These are phyloP conservation scores for Anhinga anhinga DNA, from an alignment of 2,113 vertebrate genomes.

Conservation along the genomic window DNA sequence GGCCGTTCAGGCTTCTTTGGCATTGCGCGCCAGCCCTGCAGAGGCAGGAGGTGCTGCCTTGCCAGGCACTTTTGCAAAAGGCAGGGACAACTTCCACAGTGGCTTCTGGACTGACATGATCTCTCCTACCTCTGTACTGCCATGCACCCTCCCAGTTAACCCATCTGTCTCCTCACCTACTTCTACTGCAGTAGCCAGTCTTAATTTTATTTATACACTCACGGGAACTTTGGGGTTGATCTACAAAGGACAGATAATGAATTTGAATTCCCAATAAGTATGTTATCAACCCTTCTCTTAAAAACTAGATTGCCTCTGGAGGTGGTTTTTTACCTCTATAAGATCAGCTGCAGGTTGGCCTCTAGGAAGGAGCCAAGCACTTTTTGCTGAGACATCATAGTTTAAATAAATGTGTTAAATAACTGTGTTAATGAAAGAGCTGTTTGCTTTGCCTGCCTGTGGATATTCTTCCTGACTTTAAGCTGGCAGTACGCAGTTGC, in stretches of 20 bases:
- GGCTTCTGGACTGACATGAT: not conserved
- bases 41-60: not conserved
- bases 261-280: not conserved
- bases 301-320: not conserved
- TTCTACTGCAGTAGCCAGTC: not conserved
- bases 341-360: not conserved
- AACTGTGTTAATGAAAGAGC: not conserved
- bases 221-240: not conserved
- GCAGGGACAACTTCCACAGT: not conserved
- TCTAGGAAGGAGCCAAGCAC: not conserved
- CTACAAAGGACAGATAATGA: not conserved
- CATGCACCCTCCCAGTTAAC: not conserved
- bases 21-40: not conserved
- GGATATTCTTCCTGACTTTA: not conserved
- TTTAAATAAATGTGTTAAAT: not conserved
- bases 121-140: not conserved
- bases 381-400: not conserved
- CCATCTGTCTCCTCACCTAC: not conserved
- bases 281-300: not conserved
- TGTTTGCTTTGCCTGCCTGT: not conserved
- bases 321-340: not conserved
- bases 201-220: not conserved
- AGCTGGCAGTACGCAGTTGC: not conserved
- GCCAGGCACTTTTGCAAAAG: not conserved
- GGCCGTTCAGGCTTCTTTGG: not conserved